Evolutionary conservation across 2,888 invertebrate species (phyloP), one percentile per base, ranked within the genome.

Genomic region (Mesorhabditis belari): DNA sequence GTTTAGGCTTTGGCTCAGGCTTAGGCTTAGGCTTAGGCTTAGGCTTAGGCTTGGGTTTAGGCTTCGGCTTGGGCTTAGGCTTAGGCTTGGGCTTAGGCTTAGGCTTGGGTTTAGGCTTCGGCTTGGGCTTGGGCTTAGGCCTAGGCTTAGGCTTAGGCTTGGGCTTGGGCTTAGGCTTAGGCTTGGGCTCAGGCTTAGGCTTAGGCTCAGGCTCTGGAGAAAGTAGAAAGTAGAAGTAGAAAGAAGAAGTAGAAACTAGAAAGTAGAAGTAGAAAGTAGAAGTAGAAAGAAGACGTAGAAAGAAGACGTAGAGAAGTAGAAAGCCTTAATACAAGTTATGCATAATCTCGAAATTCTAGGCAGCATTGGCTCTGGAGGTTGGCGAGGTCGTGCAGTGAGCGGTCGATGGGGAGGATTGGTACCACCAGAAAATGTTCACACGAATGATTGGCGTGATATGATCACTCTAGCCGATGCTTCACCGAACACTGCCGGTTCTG

Each of bases 381-480:
- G 35, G 35, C 35, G 35, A 6, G 35, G 35, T 17, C 9, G 35
- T 6, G 35, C 17, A 35, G 9, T 35, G 35, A 12, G 9, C 9
- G 17, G 35, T 17, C 35, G 35, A 35, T 35, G 35, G 35, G 35
- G 35, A 17, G 17, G 9, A 17, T 12, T 67, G 6, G 69, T 67
- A 27, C 69, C 71, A 21, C 69, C 69, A n/a, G 69, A 67, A 23
- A 71, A 71, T 63, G 64, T 67, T 17, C 71, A 71, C 49, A 60
- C 67, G 27, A 59, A 51, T 27, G 71, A 71, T 59, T 71, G 71
- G 71, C 63, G 60, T 35, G 71, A 71, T 57, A 71, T 71, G 71
- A 21, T 69, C 58, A 62, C 65, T 4, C 65, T 70, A 23, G 65
- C 66, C 35, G 68, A 68, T 57, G 56, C 58, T n/a, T 65, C 60